phyloP scores from a whole-genome alignment of 2,113 vertebrate species.

The Erythrocebus patas region DNA sequence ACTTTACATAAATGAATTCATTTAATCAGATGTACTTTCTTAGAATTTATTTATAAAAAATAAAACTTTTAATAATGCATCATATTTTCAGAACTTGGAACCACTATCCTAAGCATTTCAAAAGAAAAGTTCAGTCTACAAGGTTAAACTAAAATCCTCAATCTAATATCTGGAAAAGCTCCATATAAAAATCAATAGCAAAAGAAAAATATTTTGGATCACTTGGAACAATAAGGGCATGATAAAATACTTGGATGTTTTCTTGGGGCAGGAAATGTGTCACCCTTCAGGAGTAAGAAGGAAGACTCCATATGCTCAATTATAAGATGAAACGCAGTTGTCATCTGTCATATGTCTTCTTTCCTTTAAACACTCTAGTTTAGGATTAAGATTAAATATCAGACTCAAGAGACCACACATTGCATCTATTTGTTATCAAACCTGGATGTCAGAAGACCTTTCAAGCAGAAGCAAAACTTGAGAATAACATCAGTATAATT shows the following conservation, averaged over 20 bases:
- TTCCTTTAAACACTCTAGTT: slow-evolving; percentile 2
- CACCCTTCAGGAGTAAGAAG: neutral
- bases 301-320: slow-evolving; percentile 26
- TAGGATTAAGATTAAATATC: slow-evolving; percentile 54
- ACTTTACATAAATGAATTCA: neutral
- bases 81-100: slow-evolving; percentile 35
- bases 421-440: neutral
- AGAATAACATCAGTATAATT: neutral
- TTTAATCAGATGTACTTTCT: slow-evolving; percentile 13
- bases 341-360: slow-evolving; percentile 37
- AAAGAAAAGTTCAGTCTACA: slow-evolving; percentile 36
- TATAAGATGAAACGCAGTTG: neutral
- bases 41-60: slow-evolving; percentile 27
- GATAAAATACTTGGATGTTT: slow-evolving; percentile 45
- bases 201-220: slow-evolving; percentile 61
- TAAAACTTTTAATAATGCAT: neutral
- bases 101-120: slow-evolving; percentile 16
- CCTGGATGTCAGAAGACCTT: slow-evolving; percentile 8
- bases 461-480: slow-evolving; percentile 4
- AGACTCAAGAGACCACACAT: neutral
- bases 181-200: slow-evolving; percentile 61
- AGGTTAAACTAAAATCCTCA: slow-evolving; percentile 48
- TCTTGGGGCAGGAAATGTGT: neutral
- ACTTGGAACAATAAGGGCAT: slow-evolving; percentile 38
- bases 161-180: slow-evolving; percentile 26